Conservation (phyloP, 2,113 vertebrate species). For the Chamaea fasciata region DNA sequence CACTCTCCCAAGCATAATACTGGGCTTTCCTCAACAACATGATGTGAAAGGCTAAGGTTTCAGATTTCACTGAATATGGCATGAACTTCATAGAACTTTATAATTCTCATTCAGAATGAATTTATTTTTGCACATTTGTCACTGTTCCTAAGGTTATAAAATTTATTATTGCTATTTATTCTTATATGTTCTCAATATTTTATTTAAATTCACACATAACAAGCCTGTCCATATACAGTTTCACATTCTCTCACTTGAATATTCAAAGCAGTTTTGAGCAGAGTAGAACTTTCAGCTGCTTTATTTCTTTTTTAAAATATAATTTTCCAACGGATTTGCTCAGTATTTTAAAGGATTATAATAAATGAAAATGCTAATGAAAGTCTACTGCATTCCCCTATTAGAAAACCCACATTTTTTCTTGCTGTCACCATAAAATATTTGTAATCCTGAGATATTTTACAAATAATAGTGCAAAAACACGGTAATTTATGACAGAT, state of each 20-base stretch:
- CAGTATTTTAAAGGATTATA: background rate
- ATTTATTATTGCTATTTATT: background rate
- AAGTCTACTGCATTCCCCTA: background rate
- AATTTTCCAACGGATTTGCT: background rate
- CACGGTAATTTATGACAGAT: background rate
- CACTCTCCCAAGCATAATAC: rapidly evolving
- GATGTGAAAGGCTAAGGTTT: background rate
- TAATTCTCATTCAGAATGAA: background rate
- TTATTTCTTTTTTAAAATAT: background rate
- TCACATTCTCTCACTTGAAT: background rate
- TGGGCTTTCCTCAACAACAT: background rate
- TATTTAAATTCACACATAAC: background rate
- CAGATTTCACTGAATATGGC: background rate
- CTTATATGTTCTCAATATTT: background rate
- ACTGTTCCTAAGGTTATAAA: background rate
- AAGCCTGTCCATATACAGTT: rapidly evolving
- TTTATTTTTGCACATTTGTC: background rate
- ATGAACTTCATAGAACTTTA: background rate
- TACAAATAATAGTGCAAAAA: background rate
- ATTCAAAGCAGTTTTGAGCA: background rate
- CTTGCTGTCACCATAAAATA: background rate
- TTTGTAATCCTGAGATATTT: background rate
- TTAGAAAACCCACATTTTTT: background rate
- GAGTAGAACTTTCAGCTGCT: background rate
- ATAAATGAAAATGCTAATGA: background rate